Conservation (phyloP, 2,888 invertebrate genomes). For the Bellardia pandia region DNA sequence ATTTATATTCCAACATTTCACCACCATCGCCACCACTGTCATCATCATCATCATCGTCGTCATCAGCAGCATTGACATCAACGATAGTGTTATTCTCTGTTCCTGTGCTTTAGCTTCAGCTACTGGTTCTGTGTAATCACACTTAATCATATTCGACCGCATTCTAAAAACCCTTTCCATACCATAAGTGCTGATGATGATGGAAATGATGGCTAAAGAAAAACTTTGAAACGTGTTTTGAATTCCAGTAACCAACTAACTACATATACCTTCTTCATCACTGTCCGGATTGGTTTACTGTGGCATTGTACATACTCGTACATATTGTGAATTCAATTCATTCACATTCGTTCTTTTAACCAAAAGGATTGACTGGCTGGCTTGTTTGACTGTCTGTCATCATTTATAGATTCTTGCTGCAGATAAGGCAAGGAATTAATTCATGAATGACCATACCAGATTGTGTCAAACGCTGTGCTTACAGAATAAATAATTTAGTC, state of each 20-base stretch:
- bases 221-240: conserved; percentile 64
- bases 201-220: conserved; percentile 31
- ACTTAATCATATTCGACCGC: conserved; percentile 65
- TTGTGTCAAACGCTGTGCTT: conserved; percentile 7
- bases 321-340: conserved; percentile 65
- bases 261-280: conserved; percentile 4
- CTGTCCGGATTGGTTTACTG: conserved; percentile 11
- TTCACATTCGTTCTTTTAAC: conserved; percentile 60
- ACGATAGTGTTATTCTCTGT: neutral
- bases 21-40: neutral
- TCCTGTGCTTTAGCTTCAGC: neutral
- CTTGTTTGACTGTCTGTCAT: conserved; percentile 47
- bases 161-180: conserved; percentile 57
- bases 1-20: conserved; percentile 14
- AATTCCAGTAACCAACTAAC: conserved; percentile 38
- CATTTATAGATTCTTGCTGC: conserved; percentile 53
- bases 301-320: conserved; percentile 26
- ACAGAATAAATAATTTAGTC: conserved; percentile 52
- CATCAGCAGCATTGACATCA: conserved; percentile 22
- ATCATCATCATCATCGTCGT: neutral
- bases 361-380: conserved; percentile 32
- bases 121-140: conserved; percentile 65
- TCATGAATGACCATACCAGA: conserved; percentile 44
- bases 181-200: conserved; percentile 41
- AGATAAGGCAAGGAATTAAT: conserved; percentile 67